Evolutionary conservation across 1,140 invertebrate species (phyloP).

Genomic region (Limonius californicus): DNA sequence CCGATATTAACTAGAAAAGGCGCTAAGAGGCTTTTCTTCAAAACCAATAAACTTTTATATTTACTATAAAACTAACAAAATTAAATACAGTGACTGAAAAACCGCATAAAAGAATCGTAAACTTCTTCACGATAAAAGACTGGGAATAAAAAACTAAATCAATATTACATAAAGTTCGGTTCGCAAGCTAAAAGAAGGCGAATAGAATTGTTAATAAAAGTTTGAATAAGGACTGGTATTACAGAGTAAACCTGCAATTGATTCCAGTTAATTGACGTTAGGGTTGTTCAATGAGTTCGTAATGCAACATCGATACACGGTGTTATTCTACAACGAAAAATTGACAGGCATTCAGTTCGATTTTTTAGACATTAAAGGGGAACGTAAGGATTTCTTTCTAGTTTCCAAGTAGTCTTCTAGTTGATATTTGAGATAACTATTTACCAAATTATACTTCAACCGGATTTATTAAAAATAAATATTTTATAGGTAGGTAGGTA

Average conservation of each 20-base stretch:
- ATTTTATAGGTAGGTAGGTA: too few species aligned
- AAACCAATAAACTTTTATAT: too few species aligned
- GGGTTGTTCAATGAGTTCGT: slow-evolving; percentile 26
- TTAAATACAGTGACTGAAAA: slow-evolving; percentile 7
- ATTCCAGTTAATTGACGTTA: slow-evolving; percentile 28
- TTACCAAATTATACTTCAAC: too few species aligned
- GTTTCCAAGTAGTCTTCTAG: too few species aligned
- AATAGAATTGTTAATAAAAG: slow-evolving; percentile 19
- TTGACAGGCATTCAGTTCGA: neutral
- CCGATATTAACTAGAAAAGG: too few species aligned
- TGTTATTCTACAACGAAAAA: neutral
- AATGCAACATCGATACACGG: slow-evolving; percentile 22
- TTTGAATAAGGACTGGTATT: neutral
- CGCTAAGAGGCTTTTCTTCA: neutral
- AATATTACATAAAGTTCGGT: slow-evolving; percentile 13
- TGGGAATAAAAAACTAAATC: slow-evolving; percentile 2
- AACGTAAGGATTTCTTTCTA: too few species aligned
- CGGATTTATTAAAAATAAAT: too few species aligned
- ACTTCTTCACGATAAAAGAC: neutral
- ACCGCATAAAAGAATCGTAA: slow-evolving; percentile 6
- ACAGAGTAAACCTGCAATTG: slow-evolving; percentile 20
- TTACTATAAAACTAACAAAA: neutral
- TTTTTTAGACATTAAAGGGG: neutral
- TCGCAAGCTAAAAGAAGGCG: slow-evolving; percentile 1
- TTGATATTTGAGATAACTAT: too few species aligned